Percentiles rank a stretch among this genome's conserved stretches.
phyloP scores from a whole-genome alignment of 2,797 vertebrate species.

The Girardinus metallicus region DNA sequence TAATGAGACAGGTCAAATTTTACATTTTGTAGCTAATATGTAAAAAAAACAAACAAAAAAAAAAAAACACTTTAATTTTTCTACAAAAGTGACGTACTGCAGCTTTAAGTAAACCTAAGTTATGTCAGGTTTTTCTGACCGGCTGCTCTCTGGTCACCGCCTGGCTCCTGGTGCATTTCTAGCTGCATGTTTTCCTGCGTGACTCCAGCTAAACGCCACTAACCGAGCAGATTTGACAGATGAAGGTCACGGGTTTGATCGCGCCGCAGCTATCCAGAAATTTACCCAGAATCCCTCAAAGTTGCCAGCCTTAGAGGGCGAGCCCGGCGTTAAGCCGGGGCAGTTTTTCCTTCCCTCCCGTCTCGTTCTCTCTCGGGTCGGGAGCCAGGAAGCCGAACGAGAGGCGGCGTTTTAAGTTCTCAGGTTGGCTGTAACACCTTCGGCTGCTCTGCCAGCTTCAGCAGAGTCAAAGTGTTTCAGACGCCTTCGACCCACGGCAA shows the following conservation, averaged over 20 bases:
- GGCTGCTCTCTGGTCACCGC: not conserved
- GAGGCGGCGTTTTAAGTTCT: conserved; percentile 43
- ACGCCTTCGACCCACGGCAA: conserved; percentile 47
- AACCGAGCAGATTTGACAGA: conserved; percentile 10
- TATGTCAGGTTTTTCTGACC: not conserved
- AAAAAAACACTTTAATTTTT: too few relatives aligned
- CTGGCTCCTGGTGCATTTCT: not conserved
- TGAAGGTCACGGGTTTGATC: conserved; percentile 17
- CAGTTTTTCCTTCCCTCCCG: conserved; percentile 23
- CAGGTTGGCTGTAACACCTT: conserved; percentile 65
- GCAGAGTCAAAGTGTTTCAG: conserved; percentile 59
- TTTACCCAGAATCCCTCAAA: conserved; percentile 17
- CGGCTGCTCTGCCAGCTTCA: conserved; percentile 65
- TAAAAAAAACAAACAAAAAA: too few relatives aligned
- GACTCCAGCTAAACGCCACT: conserved; percentile 29
- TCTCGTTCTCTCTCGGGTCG: conserved; percentile 40
- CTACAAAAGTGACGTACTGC: too few relatives aligned
- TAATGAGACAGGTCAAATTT: too few relatives aligned
- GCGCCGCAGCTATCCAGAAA: conserved; percentile 13
- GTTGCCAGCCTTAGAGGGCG: conserved; percentile 21
- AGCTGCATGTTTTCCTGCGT: conserved; percentile 9
- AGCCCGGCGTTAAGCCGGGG: not conserved
- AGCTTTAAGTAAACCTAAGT: too few relatives aligned
- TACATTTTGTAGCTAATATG: too few relatives aligned
- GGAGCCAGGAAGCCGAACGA: conserved; percentile 65